A percentile compares a stretch with the other conserved stretches of the same genome.
phyloP scores from a whole-genome alignment of 2,888 invertebrate species.

The Cataglyphis altisquamis region DNA sequence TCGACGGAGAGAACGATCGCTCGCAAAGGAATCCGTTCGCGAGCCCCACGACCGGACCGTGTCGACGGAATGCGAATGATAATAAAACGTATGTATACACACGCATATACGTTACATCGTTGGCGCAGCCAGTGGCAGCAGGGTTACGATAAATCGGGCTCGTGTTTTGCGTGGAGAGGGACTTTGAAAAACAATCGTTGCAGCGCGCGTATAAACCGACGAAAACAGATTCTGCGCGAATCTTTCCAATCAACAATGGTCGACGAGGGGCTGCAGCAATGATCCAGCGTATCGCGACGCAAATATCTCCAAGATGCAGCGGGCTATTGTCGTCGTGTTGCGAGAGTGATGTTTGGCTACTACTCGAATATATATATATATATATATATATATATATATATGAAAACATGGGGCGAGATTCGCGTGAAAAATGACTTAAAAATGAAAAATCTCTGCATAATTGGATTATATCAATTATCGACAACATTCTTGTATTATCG shows the following conservation, averaged over 20 bases:
- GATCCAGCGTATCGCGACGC: slow-evolving; percentile 25
- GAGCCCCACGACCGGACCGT: slow-evolving; percentile 2
- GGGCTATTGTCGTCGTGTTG: slow-evolving; percentile 18
- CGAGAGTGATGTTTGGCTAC: background rate
- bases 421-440: background rate
- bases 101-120: background rate
- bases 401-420: background rate
- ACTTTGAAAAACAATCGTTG: slow-evolving; percentile 53
- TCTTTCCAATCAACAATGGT: background rate
- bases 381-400: background rate
- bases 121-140: background rate
- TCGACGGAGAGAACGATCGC: background rate
- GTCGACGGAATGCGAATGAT: slow-evolving; percentile 48
- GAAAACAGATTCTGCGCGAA: slow-evolving; percentile 49
- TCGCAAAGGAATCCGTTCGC: slow-evolving; percentile 42
- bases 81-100: slow-evolving; percentile 36
- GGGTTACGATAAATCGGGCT: slow-evolving; percentile 42
- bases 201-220: slow-evolving; percentile 20
- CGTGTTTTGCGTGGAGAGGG: slow-evolving; percentile 11
- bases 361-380: background rate
- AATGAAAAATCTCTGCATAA: background rate
- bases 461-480: slow-evolving; percentile 14
- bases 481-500: slow-evolving; percentile 22
- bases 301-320: slow-evolving; percentile 41
- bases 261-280: slow-evolving; percentile 9